phyloP scores from a whole-genome alignment of 2,888 invertebrate genomes.

The Melanargia galathea region DNA sequence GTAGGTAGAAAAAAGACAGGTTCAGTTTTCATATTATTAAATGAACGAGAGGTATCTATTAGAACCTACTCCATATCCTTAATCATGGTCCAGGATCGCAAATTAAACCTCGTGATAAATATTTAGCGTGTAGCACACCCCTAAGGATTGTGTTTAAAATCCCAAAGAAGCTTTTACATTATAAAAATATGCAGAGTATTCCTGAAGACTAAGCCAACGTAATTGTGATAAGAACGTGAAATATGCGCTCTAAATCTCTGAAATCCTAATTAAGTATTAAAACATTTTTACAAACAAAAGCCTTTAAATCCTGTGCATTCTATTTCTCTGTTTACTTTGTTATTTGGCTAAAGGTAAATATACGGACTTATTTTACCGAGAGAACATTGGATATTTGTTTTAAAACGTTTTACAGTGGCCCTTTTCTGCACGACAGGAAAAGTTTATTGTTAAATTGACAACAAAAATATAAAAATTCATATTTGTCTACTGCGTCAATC shows the following conservation, averaged over 20 bases:
- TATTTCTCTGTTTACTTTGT: constrained; percentile 18
- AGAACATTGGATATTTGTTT: neutral
- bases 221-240: constrained; percentile 42
- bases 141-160: neutral
- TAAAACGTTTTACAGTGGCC: neutral
- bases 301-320: constrained; percentile 19
- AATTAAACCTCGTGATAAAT: too few relatives aligned
- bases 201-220: constrained; percentile 37
- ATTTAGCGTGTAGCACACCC: too few relatives aligned
- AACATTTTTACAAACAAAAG: constrained; percentile 42
- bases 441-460: too few relatives aligned
- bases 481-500: too few relatives aligned
- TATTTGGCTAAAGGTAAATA: constrained; percentile 1
- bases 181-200: constrained; percentile 15
- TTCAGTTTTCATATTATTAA: too few relatives aligned
- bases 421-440: too few relatives aligned
- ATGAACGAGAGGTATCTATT: too few relatives aligned
- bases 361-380: constrained; percentile 6
- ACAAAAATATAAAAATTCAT: too few relatives aligned
- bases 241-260: constrained; percentile 39
- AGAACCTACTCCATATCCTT: too few relatives aligned
- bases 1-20: too few relatives aligned
- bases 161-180: constrained; percentile 2
- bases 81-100: too few relatives aligned
- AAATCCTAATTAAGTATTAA: constrained; percentile 43